Base-by-base conservation (phyloP, 2,888 invertebrate species). In the Glaucopsyche alexis region DNA sequence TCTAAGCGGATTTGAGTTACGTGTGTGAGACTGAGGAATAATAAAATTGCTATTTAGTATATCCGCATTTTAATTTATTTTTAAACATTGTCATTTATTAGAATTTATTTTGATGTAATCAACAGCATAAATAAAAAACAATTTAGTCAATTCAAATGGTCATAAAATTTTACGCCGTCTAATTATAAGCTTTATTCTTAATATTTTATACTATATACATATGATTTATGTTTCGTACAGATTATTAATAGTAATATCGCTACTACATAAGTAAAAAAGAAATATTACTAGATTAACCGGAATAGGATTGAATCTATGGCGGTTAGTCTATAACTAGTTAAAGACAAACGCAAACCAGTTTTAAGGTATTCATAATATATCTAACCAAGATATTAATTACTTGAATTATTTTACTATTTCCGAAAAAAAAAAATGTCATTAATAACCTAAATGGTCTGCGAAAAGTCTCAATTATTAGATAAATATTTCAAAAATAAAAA, bases 1-100 rank as follows among this genome's bases (percentile, higher is more conserved):
- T 69, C 71, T 71, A 76, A 78, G 77, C 77, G 77, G 76, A 74
- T 72, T 60, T 72, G 73, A 73, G 66, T 64, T 67, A 73, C 72
- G 29, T 65, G 74, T 75, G 74, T 73, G 65, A 73, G 60, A 55
- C 70, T 72, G 45, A 50, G 67, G 52, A 19, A 52, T 52, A 55
- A 69, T 52, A 29, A 49, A 66, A 16, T 72, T 16, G 14, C 50
- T 67, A 16, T 47, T 52, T n/a, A n/a, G n/a, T n/a, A 72, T 67
- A 52, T 14, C 52, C 52, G 66, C 52, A 67, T 69, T 69, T 47
- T 69, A 69, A 13, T 29, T 16, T 42, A 55, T 29, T 55, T 11
- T 55, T 5, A 52, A 52, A 19, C 66, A 66, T 9, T 67, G 47
- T 47, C 13, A 16, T 67, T 16, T n/a, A 42, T 67, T 19, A 47